Evolutionary conservation across 2,888 invertebrate genomes (phyloP).

Genomic region (Anoplius nigerrimus): DNA sequence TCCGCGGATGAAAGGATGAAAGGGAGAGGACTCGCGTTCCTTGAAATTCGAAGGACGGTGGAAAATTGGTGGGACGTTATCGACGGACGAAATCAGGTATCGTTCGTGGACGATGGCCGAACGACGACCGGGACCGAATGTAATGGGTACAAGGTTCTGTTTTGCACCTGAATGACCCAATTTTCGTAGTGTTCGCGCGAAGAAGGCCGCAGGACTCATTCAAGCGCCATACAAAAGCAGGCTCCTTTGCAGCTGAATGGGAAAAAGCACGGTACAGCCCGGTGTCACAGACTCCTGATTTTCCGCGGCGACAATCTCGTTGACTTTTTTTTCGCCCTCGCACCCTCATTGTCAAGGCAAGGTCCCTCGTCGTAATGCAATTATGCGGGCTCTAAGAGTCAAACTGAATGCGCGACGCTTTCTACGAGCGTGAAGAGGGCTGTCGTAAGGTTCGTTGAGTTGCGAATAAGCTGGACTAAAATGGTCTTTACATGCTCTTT

Average conservation of each 20-base stretch:
- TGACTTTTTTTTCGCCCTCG: constrained; percentile 57
- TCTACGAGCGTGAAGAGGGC: background rate
- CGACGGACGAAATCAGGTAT: too few relatives aligned
- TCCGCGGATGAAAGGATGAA: too few relatives aligned
- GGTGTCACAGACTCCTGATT: constrained; percentile 37
- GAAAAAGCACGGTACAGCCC: constrained; percentile 15
- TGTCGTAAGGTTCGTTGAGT: background rate
- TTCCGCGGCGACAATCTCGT: constrained; percentile 55
- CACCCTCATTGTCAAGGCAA: constrained; percentile 46
- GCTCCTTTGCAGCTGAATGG: constrained; percentile 62
- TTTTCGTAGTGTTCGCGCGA: constrained; percentile 31
- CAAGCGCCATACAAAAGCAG: background rate
- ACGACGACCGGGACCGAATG: constrained; percentile 12
- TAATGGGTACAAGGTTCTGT: constrained; percentile 35
- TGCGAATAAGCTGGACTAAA: background rate
- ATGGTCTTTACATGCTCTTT: too few relatives aligned
- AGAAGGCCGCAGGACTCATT: background rate
- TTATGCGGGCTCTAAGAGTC: constrained; percentile 45
- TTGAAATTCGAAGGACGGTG: too few relatives aligned
- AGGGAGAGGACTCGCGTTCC: too few relatives aligned
- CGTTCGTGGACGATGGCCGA: background rate
- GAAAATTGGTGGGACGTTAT: too few relatives aligned
- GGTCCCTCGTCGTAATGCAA: constrained; percentile 46
- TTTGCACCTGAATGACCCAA: constrained; percentile 66
- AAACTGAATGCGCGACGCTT: constrained; percentile 16